These are phyloP conservation scores for Porites divaricata DNA, from an alignment of 92 coral and sea anemone genomes.

Conservation along the genomic window DNA sequence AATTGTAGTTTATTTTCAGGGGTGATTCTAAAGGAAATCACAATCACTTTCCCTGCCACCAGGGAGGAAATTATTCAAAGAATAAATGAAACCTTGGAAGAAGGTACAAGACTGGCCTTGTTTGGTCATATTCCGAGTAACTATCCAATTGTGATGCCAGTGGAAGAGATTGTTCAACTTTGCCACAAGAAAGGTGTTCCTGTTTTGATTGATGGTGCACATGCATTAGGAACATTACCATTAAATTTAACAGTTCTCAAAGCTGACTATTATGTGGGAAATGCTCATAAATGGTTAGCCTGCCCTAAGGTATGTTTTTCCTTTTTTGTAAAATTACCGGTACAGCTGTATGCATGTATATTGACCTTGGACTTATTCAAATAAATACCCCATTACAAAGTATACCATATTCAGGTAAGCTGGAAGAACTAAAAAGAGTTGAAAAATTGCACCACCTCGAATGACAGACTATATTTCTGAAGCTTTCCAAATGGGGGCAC, in stretches of 20 bases:
- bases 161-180: slow-evolving; percentile 58
- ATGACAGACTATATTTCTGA: too few relatives aligned
- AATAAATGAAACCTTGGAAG: slow-evolving; percentile 48
- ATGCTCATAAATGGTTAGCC: slow-evolving; percentile 76
- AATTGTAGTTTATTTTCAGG: slow-evolving; percentile 19
- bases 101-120: slow-evolving; percentile 65
- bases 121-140: slow-evolving; percentile 71
- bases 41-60: slow-evolving; percentile 57
- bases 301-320: slow-evolving; percentile 50
- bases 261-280: slow-evolving; percentile 73
- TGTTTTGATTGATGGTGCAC: slow-evolving; percentile 76
- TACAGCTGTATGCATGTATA: too few relatives aligned
- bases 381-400: too few relatives aligned
- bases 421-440: too few relatives aligned
- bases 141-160: slow-evolving; percentile 66
- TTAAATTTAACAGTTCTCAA: slow-evolving; percentile 35
- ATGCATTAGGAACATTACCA: slow-evolving; percentile 63
- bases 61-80: slow-evolving; percentile 51
- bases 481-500: too few relatives aligned
- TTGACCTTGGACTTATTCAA: not conserved
- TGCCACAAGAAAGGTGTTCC: slow-evolving; percentile 74
- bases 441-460: too few relatives aligned
- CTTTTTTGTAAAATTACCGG: too few relatives aligned
- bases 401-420: too few relatives aligned
- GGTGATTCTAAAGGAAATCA: slow-evolving; percentile 49